A percentile compares a stretch with the other conserved stretches of the same genome.
Evolutionary conservation across 1,140 invertebrate species (phyloP).

Genomic region (Sipha flava): DNA sequence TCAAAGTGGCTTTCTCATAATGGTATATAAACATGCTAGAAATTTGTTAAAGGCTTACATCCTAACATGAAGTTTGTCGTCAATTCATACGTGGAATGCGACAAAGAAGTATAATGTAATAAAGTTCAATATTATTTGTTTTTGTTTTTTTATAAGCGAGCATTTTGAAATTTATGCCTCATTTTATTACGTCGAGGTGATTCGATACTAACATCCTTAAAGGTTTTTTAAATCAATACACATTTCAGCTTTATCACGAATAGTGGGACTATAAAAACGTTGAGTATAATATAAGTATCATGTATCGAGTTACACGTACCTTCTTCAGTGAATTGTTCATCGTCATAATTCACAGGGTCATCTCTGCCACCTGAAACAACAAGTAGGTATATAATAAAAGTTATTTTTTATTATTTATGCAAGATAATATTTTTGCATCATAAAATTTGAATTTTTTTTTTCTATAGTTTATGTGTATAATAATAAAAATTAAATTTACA

Average conservation of each 20-base stretch:
- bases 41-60: too few relatives aligned
- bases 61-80: background rate
- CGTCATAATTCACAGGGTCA: constrained; percentile 44
- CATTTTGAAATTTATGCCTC: background rate
- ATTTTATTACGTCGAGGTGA: background rate
- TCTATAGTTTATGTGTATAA: too few relatives aligned
- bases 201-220: background rate
- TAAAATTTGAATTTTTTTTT: background rate
- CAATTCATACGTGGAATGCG: background rate
- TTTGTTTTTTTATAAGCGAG: background rate
- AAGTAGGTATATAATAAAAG: background rate
- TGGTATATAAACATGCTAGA: too few relatives aligned
- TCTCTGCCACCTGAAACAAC: constrained; percentile 45
- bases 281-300: background rate
- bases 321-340: constrained; percentile 49
- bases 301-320: constrained; percentile 43
- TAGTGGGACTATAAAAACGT: background rate
- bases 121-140: background rate
- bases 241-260: background rate
- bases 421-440: background rate
- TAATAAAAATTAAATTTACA: too few relatives aligned
- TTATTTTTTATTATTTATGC: background rate
- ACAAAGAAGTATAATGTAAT: background rate
- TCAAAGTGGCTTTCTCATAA: too few relatives aligned
- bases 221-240: background rate